phyloP scores from a whole-genome alignment of 2,113 vertebrate species.

The Delphinapterus leucas region DNA sequence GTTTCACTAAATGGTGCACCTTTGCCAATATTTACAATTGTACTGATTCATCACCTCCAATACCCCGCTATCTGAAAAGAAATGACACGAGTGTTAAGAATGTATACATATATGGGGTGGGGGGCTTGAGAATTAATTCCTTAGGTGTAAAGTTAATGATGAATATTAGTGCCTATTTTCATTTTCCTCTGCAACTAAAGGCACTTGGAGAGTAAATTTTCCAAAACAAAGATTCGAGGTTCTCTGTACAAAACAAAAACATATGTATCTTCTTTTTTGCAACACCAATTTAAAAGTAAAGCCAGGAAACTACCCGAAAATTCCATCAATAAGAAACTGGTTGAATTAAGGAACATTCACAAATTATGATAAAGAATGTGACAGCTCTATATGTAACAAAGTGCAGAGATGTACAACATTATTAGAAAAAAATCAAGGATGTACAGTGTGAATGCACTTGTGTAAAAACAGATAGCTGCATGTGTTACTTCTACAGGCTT shows the following conservation, averaged over 20 bases:
- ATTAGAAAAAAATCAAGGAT: neutral
- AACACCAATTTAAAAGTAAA: constrained; percentile 1
- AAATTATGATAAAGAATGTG: neutral
- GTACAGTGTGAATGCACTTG: neutral
- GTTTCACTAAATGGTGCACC: neutral
- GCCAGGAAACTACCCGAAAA: neutral
- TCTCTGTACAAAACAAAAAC: neutral
- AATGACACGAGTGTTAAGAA: neutral
- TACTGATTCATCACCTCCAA: neutral
- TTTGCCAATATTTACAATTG: neutral
- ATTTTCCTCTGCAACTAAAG: neutral
- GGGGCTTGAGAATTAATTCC: neutral
- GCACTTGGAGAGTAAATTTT: neutral
- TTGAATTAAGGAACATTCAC: neutral
- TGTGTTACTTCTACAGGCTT: neutral
- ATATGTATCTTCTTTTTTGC: neutral
- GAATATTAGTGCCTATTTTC: neutral
- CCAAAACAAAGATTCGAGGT: neutral
- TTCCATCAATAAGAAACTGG: neutral
- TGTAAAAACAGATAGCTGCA: neutral
- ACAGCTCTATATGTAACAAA: neutral
- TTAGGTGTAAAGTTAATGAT: neutral
- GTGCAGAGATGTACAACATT: neutral
- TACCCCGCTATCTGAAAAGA: neutral
- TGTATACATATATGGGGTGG: too few relatives aligned